phyloP scores from a whole-genome alignment of 2,797 vertebrate genomes.

The Dicrostonyx torquatus region DNA sequence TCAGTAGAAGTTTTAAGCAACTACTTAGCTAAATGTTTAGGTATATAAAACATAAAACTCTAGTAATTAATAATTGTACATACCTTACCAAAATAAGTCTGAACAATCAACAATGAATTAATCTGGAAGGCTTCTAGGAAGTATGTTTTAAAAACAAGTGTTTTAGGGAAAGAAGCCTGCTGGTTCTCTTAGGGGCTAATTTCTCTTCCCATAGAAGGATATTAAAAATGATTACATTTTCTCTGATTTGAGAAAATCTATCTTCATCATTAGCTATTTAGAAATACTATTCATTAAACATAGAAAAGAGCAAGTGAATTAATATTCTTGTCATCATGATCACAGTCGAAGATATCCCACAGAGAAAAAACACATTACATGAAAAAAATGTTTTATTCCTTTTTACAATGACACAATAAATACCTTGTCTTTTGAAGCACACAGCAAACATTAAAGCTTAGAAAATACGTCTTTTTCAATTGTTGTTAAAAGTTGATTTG shows the following conservation, averaged over 20 bases:
- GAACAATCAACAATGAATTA: neutral
- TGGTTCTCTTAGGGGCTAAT: neutral
- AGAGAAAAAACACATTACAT: neutral
- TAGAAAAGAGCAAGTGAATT: slow-evolving; percentile 4
- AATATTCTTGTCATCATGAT: neutral
- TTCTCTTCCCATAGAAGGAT: neutral
- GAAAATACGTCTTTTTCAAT: slow-evolving; percentile 19
- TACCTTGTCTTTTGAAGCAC: neutral
- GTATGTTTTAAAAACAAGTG: neutral
- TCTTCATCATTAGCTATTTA: slow-evolving; percentile 27
- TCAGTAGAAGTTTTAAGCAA: neutral
- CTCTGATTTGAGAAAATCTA: neutral
- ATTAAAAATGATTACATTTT: neutral
- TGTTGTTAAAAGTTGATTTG: slow-evolving; percentile 51
- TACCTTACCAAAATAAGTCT: neutral
- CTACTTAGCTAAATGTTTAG: neutral
- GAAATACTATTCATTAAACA: slow-evolving; percentile 18
- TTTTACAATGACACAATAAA: neutral
- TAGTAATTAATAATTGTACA: neutral
- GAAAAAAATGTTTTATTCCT: neutral
- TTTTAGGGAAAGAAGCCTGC: neutral
- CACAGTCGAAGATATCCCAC: neutral
- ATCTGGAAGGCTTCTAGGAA: neutral
- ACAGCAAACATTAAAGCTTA: neutral
- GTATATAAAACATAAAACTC: neutral